These are phyloP conservation scores for Ryuthela nishihirai DNA, from an alignment of 2,888 invertebrate genomes.

Conservation along the genomic window DNA sequence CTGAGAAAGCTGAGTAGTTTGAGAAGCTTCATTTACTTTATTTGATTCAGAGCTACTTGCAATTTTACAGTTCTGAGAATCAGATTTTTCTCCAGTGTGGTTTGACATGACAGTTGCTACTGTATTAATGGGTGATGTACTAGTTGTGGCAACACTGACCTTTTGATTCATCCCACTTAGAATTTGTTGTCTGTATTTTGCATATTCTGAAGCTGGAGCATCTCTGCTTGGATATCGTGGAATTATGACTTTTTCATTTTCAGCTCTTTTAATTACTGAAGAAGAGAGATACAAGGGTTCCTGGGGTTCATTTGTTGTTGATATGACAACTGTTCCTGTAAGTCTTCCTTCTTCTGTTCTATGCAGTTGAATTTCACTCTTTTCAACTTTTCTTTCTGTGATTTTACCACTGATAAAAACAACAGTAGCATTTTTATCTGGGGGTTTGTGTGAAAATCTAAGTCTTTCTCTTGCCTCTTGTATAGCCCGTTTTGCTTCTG, in stretches of 20 bases:
- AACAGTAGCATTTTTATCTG: constrained; percentile 34
- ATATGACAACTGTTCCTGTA: constrained; percentile 36
- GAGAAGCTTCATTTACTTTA: constrained; percentile 2
- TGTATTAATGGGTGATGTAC: constrained; percentile 1
- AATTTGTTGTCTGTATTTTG: constrained; percentile 31
- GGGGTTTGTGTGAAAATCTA: constrained; percentile 30
- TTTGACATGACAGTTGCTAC: neutral
- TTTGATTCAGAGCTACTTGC: neutral
- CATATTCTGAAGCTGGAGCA: constrained; percentile 37
- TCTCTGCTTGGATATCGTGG: constrained; percentile 34
- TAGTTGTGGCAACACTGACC: neutral
- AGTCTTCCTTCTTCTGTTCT: constrained; percentile 33
- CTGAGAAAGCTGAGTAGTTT: neutral
- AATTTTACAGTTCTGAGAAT: neutral
- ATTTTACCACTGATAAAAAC: constrained; percentile 37
- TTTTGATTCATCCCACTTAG: constrained; percentile 25
- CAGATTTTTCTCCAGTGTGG: neutral
- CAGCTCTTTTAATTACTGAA: constrained; percentile 24
- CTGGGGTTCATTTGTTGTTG: constrained; percentile 32
- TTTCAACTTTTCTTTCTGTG: constrained; percentile 33
- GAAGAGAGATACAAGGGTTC: constrained; percentile 30
- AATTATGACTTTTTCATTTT: constrained; percentile 20
- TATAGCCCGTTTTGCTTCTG: constrained; percentile 38
- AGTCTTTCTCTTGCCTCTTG: constrained; percentile 37
- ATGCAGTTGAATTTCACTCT: constrained; percentile 34